Evolutionary conservation across 2,113 vertebrate species (phyloP).

Genomic region (Pelmatolapia mariae): DNA sequence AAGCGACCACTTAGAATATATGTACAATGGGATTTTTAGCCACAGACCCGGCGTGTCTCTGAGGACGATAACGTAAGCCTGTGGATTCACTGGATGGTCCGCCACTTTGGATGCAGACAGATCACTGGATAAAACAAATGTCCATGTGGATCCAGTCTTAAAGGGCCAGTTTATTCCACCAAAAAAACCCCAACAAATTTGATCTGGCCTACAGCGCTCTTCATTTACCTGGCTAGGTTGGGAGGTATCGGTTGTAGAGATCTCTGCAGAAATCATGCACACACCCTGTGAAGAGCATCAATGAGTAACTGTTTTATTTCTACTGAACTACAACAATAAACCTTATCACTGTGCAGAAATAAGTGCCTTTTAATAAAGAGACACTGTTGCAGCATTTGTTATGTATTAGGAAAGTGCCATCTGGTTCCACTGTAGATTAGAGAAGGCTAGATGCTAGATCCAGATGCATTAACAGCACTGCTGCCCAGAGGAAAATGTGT

Average conservation of each 20-base stretch:
- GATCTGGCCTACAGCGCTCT: background rate
- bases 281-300: background rate
- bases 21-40: background rate
- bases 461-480: background rate
- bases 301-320: background rate
- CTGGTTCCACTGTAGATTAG: background rate
- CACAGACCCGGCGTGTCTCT: background rate
- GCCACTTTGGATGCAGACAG: background rate
- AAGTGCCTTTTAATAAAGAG: background rate
- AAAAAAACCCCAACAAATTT: rapidly evolving
- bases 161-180: background rate
- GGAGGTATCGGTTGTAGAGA: rapidly evolving
- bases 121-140: background rate
- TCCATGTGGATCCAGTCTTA: background rate
- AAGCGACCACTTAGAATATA: background rate
- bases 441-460: background rate
- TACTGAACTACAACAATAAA: background rate
- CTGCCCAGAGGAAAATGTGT: background rate
- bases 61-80: background rate
- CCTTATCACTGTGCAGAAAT: background rate
- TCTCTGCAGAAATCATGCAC: background rate
- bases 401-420: background rate
- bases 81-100: background rate
- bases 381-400: background rate
- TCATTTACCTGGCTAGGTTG: background rate